Conservation (phyloP, 1,140 invertebrate genomes). For the Rhopalosiphum padi region DNA sequence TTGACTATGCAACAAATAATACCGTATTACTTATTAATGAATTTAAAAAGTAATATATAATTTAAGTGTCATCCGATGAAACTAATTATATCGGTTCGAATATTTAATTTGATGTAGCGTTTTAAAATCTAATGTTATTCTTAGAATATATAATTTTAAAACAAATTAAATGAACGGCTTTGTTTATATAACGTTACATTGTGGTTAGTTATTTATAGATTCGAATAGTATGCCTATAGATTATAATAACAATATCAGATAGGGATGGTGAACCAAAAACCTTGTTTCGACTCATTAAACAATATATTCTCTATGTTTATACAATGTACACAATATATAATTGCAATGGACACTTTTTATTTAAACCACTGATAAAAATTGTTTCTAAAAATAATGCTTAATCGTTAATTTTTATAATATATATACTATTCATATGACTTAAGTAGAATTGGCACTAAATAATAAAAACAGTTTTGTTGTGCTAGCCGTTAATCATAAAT, state of each 20-base stretch:
- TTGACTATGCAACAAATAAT: too few relatives aligned
- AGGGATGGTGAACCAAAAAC: background rate
- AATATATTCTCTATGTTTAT: too few relatives aligned
- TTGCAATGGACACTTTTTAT: background rate
- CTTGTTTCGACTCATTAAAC: background rate
- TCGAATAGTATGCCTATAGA: too few relatives aligned
- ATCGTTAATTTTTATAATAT: background rate
- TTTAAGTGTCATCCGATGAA: too few relatives aligned
- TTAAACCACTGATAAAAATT: background rate
- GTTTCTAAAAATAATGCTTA: background rate
- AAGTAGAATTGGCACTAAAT: constrained; percentile 38
- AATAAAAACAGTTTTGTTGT: background rate
- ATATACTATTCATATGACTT: background rate
- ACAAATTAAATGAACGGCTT: background rate
- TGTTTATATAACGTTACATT: background rate
- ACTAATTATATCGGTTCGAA: too few relatives aligned
- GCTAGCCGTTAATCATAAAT: constrained; percentile 45
- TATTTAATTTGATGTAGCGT: too few relatives aligned
- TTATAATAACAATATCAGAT: background rate
- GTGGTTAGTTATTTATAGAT: background rate
- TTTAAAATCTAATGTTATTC: too few relatives aligned
- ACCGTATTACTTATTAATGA: too few relatives aligned
- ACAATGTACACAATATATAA: too few relatives aligned
- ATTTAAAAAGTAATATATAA: too few relatives aligned
- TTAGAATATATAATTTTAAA: too few relatives aligned